Conservation (phyloP, 2,797 vertebrate genomes). For the Acipenser oxyrinchus region DNA sequence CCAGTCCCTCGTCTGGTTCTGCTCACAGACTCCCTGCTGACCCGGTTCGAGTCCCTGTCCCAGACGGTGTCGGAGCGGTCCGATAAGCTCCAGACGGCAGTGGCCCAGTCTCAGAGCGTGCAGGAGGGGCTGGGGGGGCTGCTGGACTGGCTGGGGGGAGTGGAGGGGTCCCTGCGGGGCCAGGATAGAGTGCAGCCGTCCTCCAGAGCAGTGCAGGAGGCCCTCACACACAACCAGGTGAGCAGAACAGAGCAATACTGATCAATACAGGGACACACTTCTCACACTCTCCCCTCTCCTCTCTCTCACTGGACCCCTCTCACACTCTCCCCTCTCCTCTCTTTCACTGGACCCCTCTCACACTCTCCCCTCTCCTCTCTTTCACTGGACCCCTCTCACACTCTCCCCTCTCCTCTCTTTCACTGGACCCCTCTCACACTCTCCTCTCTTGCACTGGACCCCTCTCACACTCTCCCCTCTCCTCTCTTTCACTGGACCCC, state of each 20-base stretch:
- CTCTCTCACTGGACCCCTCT: too few species aligned
- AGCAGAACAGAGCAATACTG: slow-evolving; percentile 12
- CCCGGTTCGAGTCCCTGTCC: slow-evolving; percentile 72
- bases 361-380: too few species aligned
- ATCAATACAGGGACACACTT: too few species aligned
- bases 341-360: too few species aligned
- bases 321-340: too few species aligned
- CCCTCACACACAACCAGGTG: slow-evolving; percentile 81
- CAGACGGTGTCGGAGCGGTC: slow-evolving; percentile 68
- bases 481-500: too few species aligned
- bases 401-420: too few species aligned
- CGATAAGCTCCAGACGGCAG: slow-evolving; percentile 83
- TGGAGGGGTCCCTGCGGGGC: slow-evolving; percentile 51
- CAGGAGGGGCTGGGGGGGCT: slow-evolving; percentile 86
- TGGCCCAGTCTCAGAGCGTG: slow-evolving; percentile 87
- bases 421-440: too few species aligned
- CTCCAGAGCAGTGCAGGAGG: slow-evolving; percentile 74
- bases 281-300: not conserved
- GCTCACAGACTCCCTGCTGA: slow-evolving; percentile 67
- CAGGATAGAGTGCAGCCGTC: slow-evolving; percentile 60
- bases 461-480: too few species aligned
- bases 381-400: too few species aligned
- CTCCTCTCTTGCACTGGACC: too few species aligned
- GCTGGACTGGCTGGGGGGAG: slow-evolving; percentile 70
- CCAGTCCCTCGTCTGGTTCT: not conserved